Conservation (phyloP, 2,113 vertebrate genomes). For the Leucoraja erinaceus region DNA sequence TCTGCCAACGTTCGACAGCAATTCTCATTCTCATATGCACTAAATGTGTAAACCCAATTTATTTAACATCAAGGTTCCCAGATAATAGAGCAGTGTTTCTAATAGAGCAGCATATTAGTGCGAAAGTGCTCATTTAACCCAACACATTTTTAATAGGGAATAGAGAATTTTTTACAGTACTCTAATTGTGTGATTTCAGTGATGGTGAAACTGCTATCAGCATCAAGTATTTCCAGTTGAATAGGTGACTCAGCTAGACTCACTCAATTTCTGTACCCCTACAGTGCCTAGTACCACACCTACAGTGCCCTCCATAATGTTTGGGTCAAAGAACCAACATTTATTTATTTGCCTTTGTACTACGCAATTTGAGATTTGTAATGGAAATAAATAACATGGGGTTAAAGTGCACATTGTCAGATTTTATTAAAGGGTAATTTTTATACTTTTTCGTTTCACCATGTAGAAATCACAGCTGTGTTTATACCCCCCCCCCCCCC, state of each 20-base stretch:
- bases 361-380: no score
- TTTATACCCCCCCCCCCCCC: no score
- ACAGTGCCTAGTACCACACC: neutral
- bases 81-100: neutral
- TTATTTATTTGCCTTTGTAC: no score
- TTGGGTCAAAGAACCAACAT: no score
- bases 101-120: neutral
- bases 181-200: neutral
- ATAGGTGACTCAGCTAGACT: neutral
- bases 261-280: no score
- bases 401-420: no score
- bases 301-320: no score
- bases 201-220: neutral
- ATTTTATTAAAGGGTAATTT: no score
- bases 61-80: neutral
- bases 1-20: neutral
- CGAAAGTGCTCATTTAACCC: neutral
- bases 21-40: neutral
- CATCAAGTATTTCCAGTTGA: neutral
- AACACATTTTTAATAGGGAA: neutral
- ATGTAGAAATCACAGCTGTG: no score
- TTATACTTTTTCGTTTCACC: no score
- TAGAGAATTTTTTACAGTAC: neutral
- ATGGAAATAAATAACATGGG: no score
- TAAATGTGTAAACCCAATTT: neutral